Evolutionary conservation across 2,888 invertebrate genomes (phyloP).

Genomic region (Drosophila buzzatii): DNA sequence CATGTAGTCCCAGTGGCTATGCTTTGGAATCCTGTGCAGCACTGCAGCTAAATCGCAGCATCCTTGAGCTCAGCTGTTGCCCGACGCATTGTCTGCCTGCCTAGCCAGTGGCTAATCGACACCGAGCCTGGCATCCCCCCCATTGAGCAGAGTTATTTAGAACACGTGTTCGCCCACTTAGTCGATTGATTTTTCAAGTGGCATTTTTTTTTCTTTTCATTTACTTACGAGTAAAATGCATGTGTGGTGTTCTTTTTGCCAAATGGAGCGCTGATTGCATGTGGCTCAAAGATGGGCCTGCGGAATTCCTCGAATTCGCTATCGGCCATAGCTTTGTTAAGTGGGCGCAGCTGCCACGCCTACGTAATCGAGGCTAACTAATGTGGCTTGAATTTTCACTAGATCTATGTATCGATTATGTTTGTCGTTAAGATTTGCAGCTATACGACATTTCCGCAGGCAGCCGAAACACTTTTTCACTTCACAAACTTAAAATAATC

Average conservation of each 20-base stretch:
- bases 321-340: conserved; percentile 90
- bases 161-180: conserved; percentile 23
- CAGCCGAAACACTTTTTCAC: conserved; percentile 67
- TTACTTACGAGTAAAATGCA: conserved; percentile 95
- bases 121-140: not conserved
- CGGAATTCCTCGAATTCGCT: conserved; percentile 97
- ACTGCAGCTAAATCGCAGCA: not conserved
- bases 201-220: not conserved
- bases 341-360: conserved; percentile 63
- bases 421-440: conserved; percentile 18
- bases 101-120: not conserved
- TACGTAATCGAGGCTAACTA: conserved; percentile 15
- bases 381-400: not conserved
- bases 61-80: conserved; percentile 13
- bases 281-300: conserved; percentile 87
- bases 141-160: not conserved
- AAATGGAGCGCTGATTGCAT: conserved; percentile 90
- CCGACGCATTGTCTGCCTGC: not conserved
- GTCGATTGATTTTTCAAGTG: conserved; percentile 30
- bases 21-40: not conserved
- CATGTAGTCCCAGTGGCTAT: not conserved
- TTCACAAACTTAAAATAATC: conserved; percentile 70
- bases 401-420: not conserved
- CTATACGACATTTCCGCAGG: conserved; percentile 32
- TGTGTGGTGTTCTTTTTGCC: conserved; percentile 86